A percentile compares a stretch with the other conserved stretches of the same genome.
phyloP scores from a whole-genome alignment of 2,113 vertebrate species.

The Lates calcarifer region DNA sequence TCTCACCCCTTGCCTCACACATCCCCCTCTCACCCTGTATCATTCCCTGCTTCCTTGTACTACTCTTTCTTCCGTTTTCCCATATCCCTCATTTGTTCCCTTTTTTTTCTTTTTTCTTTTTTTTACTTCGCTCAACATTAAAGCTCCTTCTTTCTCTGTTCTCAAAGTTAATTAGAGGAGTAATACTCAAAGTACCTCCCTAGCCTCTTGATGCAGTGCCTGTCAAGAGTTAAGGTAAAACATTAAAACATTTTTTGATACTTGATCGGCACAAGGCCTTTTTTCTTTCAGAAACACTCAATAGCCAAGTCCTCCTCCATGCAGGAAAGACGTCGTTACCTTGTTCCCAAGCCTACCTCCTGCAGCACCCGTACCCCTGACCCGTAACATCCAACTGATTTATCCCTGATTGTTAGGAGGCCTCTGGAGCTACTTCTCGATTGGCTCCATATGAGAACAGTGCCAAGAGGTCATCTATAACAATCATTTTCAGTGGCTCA shows the following conservation, averaged over 20 bases:
- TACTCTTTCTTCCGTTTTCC: not conserved
- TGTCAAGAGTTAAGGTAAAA: constrained; percentile 17
- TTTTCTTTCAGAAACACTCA: constrained; percentile 55
- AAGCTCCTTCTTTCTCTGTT: not conserved
- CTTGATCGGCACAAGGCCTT: constrained; percentile 45
- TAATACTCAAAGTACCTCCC: not conserved
- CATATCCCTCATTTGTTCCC: not conserved
- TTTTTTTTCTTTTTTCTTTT: constrained; percentile 20
- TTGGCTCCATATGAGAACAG: constrained; percentile 82
- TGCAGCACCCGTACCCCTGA: constrained; percentile 68
- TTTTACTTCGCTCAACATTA: not conserved
- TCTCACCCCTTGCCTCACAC: constrained; percentile 29
- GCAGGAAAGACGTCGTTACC: constrained; percentile 66
- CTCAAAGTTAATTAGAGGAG: constrained; percentile 35
- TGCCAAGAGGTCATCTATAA: constrained; percentile 84
- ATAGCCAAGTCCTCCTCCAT: constrained; percentile 37
- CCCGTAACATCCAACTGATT: constrained; percentile 83
- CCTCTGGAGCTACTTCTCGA: constrained; percentile 71
- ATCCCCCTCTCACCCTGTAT: constrained; percentile 32
- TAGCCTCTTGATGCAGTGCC: not conserved
- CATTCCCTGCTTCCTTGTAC: not conserved
- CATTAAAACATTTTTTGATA: constrained; percentile 16
- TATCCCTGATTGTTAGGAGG: constrained; percentile 83
- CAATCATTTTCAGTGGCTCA: constrained; percentile 84
- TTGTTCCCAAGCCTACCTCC: constrained; percentile 77